Evolutionary conservation across 1,140 invertebrate species (phyloP).

Genomic region (Drosophila watanabei): DNA sequence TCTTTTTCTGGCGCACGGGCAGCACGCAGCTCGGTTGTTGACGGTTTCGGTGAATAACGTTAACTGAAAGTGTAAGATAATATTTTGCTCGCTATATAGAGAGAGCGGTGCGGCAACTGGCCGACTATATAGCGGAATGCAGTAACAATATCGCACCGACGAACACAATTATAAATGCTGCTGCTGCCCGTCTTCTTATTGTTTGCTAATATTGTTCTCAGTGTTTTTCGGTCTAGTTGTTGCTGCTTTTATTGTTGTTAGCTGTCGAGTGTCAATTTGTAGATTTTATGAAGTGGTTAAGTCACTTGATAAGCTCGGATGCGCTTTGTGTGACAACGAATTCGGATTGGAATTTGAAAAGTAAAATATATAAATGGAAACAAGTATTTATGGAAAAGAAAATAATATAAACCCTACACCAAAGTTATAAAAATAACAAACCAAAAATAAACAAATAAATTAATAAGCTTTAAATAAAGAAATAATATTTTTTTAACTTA

Average conservation of each 20-base stretch:
- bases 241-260: conserved; percentile 39
- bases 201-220: conserved; percentile 16
- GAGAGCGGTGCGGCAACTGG: conserved; percentile 11
- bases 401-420: not conserved
- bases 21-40: conserved; percentile 31
- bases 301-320: conserved; percentile 34
- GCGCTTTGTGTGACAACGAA: not conserved
- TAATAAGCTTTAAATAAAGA: too few species aligned
- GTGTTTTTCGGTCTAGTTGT: conserved; percentile 35
- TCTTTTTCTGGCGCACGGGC: not conserved
- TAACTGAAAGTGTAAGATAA: conserved; percentile 78
- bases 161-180: conserved; percentile 43
- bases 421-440: not conserved
- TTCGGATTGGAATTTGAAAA: not conserved
- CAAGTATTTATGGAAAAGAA: not conserved
- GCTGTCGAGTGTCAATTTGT: conserved; percentile 47
- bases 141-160: conserved; percentile 38
- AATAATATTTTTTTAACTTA: too few species aligned
- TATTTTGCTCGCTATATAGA: conserved; percentile 61
- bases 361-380: not conserved
- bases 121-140: conserved; percentile 32
- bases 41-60: conserved; percentile 65
- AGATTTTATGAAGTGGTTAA: conserved; percentile 35
- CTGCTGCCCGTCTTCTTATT: conserved; percentile 26
- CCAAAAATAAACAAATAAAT: too few species aligned